Base-by-base conservation (phyloP, 2,113 vertebrate species). In the Uropsilus gracilis region DNA sequence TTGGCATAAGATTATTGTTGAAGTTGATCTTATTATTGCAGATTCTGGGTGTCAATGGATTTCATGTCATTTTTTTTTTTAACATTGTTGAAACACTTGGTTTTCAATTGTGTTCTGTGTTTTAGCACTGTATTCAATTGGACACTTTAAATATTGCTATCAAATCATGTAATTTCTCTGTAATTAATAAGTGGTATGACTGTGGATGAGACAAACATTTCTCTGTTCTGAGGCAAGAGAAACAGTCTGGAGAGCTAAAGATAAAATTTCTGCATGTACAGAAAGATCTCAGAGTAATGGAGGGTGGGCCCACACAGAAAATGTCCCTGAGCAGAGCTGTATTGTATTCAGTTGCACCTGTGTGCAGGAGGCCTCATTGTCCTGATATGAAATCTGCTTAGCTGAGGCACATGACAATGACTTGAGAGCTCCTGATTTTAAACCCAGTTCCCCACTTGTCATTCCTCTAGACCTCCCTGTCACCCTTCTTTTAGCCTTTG, bases 381-480 rank as follows among this genome's bases (percentile, higher is more conserved):
- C 75, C 28, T 5, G 0, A 0, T 48, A 48, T 34, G 57, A 55
- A 84, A 80, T 90, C 42, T 68, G 1, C 34, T 66, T 63, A 53
- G 90, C 69, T 88, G 55, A 30, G 28, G 26, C 13, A 28, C 30
- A 20, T 75, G 64, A 81, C 57, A 22, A 37, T 16, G n/a, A 46
- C 61, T 22, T 89, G 84, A 96, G 71, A 92, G 59, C 64, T 92
- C 64, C 50, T 32, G 59, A 6, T 39, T 85, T 63, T 71, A 71
- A 44, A 48, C 50, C n/a, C 5, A 48, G 6, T 61, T 89, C 64
- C 53, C 85, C 55, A 55, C 46, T 66, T 88, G 72, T 75, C 77
- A 95, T 94, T 91, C 44, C 75, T 80, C 89, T 85, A 88, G 32
- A 95, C 68, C 53, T 95, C 91, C 90, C 78, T 87, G 75, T 92